Conservation (phyloP, 2,888 invertebrate genomes). For the Hetaerina titia region DNA sequence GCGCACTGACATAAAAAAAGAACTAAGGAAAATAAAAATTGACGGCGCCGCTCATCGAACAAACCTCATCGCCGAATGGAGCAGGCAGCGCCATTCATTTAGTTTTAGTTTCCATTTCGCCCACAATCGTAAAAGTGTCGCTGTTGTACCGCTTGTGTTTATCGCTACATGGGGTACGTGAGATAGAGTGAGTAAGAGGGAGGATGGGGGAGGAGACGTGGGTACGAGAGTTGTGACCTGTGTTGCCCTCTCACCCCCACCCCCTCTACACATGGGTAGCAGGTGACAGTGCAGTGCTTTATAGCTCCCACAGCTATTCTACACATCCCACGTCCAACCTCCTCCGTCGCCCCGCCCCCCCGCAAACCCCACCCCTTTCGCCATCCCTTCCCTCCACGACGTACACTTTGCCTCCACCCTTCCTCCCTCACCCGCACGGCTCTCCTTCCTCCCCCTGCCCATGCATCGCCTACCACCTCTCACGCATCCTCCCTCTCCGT, state of each 20-base stretch:
- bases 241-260: constrained; percentile 24
- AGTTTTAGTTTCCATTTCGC: constrained; percentile 56
- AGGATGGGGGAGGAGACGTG: neutral
- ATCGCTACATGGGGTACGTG: constrained; percentile 57
- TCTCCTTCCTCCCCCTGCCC: neutral
- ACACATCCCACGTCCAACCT: constrained; percentile 55
- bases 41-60: constrained; percentile 10
- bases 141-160: constrained; percentile 58
- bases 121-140: constrained; percentile 49
- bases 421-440: neutral
- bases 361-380: neutral
- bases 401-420: neutral
- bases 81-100: constrained; percentile 48
- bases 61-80: constrained; percentile 32
- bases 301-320: constrained; percentile 48
- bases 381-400: constrained; percentile 2
- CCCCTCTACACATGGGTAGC: constrained; percentile 27
- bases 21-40: neutral
- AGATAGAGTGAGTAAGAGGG: neutral
- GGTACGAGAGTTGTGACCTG: constrained; percentile 46
- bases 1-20: neutral
- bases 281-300: constrained; percentile 65
- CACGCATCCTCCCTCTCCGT: neutral
- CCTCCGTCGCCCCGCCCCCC: neutral
- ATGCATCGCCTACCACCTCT: neutral